phyloP scores from a whole-genome alignment of 2,113 vertebrate species.

The Lampris megalopsis region DNA sequence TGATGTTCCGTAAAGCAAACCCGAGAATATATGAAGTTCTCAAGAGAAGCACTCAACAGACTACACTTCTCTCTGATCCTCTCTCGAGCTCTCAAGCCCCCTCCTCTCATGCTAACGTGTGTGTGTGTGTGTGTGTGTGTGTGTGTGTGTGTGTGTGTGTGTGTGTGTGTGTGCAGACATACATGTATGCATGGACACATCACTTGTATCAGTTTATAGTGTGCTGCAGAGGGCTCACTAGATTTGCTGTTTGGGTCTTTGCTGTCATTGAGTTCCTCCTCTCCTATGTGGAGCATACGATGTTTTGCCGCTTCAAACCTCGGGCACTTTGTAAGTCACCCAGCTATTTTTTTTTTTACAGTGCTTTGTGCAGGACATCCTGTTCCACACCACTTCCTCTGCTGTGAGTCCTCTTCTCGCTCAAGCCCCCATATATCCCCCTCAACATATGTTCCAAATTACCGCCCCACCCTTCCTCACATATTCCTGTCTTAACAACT shows the following conservation, averaged over 20 bases:
- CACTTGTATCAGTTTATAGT: background rate
- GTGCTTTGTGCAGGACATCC: constrained; percentile 24
- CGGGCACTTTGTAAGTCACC: constrained; percentile 12
- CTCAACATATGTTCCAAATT: constrained; percentile 39
- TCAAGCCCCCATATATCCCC: constrained; percentile 7
- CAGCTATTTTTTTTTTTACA: constrained; percentile 40
- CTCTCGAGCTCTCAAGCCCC: background rate
- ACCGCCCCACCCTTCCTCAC: background rate
- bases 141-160: too few species aligned
- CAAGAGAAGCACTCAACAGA: background rate
- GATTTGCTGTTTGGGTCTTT: background rate
- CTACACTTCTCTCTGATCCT: constrained; percentile 40
- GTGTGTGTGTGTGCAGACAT: too few species aligned
- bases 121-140: too few species aligned
- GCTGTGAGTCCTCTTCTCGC: background rate
- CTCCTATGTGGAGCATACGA: constrained; percentile 13
- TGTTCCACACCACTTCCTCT: constrained; percentile 10
- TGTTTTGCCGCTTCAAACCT: background rate
- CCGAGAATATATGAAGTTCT: constrained; percentile 27
- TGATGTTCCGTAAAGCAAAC: constrained; percentile 37
- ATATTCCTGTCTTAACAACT: constrained; percentile 19
- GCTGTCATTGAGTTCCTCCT: background rate
- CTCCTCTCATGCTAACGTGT: background rate
- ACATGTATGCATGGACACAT: background rate
- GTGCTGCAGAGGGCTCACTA: background rate